A percentile compares a stretch with the other conserved stretches of the same genome.
Conservation (phyloP, 1,140 invertebrate species). For the Rhopalosiphum padi region DNA sequence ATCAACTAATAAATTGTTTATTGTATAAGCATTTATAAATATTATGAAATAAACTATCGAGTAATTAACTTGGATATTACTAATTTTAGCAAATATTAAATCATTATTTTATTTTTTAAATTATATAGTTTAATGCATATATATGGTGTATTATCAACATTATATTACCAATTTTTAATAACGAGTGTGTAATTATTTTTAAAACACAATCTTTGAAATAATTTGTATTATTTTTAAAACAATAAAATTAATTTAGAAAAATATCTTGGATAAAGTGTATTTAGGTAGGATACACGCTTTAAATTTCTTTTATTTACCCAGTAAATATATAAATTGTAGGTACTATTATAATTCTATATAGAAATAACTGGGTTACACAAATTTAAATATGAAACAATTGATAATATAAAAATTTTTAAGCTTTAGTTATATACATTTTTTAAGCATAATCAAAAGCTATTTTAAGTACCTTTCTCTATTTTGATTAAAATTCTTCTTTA, state of each 20-base stretch:
- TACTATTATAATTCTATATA: not conserved
- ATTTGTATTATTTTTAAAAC: not conserved
- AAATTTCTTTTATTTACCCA: not conserved
- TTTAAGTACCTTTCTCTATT: not conserved
- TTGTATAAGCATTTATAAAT: not conserved
- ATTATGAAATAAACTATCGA: not conserved
- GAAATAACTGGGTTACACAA: not conserved
- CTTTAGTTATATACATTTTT: not conserved
- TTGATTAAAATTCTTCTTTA: constrained; percentile 22
- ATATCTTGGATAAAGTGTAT: not conserved
- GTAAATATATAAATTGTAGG: not conserved
- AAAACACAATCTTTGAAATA: not conserved
- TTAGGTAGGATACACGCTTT: too few relatives aligned
- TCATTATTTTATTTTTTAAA: not conserved
- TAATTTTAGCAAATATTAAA: not conserved
- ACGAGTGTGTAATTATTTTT: not conserved
- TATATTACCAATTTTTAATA: not conserved
- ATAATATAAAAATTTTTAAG: not conserved
- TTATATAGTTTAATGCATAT: not conserved
- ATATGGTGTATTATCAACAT: not conserved
- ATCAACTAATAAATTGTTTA: not conserved
- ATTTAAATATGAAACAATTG: not conserved
- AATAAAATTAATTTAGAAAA: not conserved
- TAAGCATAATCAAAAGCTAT: constrained; percentile 7
- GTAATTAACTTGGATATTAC: not conserved